Conservation (phyloP, 2,113 vertebrate genomes). For the Glareola pratincola region DNA sequence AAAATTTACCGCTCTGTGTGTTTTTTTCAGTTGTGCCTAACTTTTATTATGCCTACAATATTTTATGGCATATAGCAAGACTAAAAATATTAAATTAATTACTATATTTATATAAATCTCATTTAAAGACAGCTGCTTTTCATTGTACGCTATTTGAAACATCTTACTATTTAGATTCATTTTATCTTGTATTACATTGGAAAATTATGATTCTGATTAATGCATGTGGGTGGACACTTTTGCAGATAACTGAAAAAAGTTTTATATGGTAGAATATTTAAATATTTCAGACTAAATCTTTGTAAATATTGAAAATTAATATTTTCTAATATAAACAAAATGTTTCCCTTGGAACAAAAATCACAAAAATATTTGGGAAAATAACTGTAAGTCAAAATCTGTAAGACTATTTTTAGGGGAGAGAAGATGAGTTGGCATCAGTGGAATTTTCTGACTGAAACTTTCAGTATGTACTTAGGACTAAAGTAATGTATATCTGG, state of each 20-base stretch:
- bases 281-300: background rate
- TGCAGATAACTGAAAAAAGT: background rate
- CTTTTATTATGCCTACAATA: background rate
- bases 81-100: slow-evolving; percentile 29
- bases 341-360: background rate
- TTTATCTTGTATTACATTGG: background rate
- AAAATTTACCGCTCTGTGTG: background rate
- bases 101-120: background rate
- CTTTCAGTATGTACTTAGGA: background rate
- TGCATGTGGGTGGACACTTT: background rate
- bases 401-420: background rate
- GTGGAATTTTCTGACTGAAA: slow-evolving; percentile 24
- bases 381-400: background rate
- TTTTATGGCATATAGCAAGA: background rate
- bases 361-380: background rate
- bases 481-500: background rate
- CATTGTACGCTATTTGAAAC: background rate
- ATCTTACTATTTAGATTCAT: background rate
- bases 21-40: slow-evolving; percentile 9
- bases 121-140: slow-evolving; percentile 30
- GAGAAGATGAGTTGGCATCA: background rate
- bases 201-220: background rate
- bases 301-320: background rate
- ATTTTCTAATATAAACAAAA: background rate
- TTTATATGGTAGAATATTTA: background rate